Evolutionary conservation across 2,888 invertebrate species (phyloP), one percentile per base, ranked within the genome.

Genomic region (Branchipolynoe longqiensis): DNA sequence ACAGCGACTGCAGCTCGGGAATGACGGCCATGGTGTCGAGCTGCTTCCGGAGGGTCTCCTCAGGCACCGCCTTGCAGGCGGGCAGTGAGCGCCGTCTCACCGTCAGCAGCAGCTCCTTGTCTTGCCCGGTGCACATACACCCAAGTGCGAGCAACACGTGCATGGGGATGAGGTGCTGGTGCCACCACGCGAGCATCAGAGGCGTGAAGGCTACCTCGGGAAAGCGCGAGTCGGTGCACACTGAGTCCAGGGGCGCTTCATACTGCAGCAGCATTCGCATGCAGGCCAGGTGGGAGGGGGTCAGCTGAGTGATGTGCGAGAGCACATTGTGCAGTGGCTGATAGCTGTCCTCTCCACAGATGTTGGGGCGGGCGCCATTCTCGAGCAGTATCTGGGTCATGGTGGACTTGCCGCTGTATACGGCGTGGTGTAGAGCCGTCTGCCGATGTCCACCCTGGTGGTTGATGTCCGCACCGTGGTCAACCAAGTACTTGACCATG

Each of bases 401-500:
- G 48, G 12, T 25, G 54, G 25, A 28, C 28, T 54, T 48, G 6
- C 78, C 78, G 1, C 28, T 6, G 78, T 78, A 78, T 4, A 78
- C 78, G 0, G 78, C 41, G 28, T 41, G 41, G 78, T 48, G 54
- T 25, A 78, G 54, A 0, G 78, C 78, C 8, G 78, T 78, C 54
- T 78, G 48, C 18, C 78, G 48, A 48, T 54, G 78, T 25, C 48
- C 78, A 31, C 78, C 78, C 54, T 78, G 78, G 48, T 78, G 78
- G 54, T 78, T 78, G 8, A 78, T 31, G 28, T 78, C 78, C 14
- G 78, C 78, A 18, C 48, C 48, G 31, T 78, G 78, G 31, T 78
- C 78, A 41, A 78, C 78, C 1, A 78, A 33, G 54, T 78, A 78
- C 41, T 78, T 41, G 31, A 78, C 78, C 78, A 78, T 78, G 14